Evolutionary conservation across 2,888 invertebrate genomes (phyloP), one percentile per base, ranked within the genome.

Genomic region (Ophion ventricosus): DNA sequence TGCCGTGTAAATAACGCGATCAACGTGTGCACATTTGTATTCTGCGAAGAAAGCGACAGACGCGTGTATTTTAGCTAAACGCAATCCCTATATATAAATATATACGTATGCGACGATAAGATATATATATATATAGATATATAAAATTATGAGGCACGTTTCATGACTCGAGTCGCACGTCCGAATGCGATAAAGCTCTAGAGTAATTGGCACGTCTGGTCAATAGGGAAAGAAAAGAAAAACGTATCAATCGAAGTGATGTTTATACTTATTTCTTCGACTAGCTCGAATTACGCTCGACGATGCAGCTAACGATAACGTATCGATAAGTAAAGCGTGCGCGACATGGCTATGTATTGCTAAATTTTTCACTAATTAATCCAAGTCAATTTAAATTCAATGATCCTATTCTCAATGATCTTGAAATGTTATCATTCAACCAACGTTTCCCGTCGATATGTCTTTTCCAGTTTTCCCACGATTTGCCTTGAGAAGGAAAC

Each of bases 1-100:
- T 43, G 67, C 61, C 67, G 77, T 72, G 80, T 80, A 77, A 84
- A 70, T 78, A 78, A 82, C 74, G 63, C 54, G 63, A 59, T 79
- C 67, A 74, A 75, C 57, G 49, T 78, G 49, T 43, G 61, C 49
- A 49, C 74, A 78, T 78, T 81, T 81, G 69, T 80, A 78, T 80
- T 84, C 77, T 69, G 54, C 4, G 69, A 70, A 61, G 79, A 61
- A 29, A 43, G 35, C 63, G 69, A 20, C 80, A 56, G 73, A 77
- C 72, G 70, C 76, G 43, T 35, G 61, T 29, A 67, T 76, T 80
- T 64, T 67, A 73, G 54, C 66, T 49, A 76, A 80, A 73, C 73
- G 73, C 67, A 77, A 80, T 76, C 67, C 64, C 26, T 29, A 29
- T 29, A 29, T 29, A 29, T 29, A 29, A 4, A 75, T 35, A 56